Conservation (phyloP, 1,140 invertebrate genomes). For the Pantala flavescens region DNA sequence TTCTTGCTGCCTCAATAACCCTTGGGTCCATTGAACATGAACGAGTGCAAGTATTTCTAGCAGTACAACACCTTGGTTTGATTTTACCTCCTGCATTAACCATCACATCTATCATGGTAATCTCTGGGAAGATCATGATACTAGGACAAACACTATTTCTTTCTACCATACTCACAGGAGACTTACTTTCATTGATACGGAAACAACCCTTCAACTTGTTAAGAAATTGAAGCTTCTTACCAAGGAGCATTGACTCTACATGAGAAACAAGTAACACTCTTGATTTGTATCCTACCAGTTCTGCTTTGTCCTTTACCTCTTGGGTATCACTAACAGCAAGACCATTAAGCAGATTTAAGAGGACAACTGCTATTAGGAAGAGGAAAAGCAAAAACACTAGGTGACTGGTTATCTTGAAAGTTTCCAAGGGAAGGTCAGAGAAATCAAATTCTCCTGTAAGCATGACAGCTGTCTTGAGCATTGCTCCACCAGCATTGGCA, state of each 20-base stretch:
- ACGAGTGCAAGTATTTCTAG: not conserved
- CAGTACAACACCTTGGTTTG: not conserved
- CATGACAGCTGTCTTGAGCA: conserved; percentile 75
- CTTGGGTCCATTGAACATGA: not conserved
- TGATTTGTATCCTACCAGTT: conserved; percentile 35
- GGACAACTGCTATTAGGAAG: conserved; percentile 65
- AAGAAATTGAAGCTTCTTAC: not conserved
- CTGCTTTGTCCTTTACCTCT: conserved; percentile 61
- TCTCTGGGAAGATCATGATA: not conserved
- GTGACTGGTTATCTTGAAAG: conserved; percentile 53
- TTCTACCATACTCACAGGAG: not conserved
- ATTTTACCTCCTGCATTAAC: not conserved
- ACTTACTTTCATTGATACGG: not conserved
- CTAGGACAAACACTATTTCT: not conserved
- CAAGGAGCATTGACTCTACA: not conserved
- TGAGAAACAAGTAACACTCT: not conserved
- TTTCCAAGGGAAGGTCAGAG: conserved; percentile 56
- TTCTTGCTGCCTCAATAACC: not conserved
- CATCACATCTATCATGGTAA: not conserved
- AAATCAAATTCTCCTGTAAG: conserved; percentile 74
- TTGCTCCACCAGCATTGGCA: conserved; percentile 50
- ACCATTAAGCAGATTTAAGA: conserved; percentile 71
- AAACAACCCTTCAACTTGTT: not conserved
- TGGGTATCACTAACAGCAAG: conserved; percentile 69
- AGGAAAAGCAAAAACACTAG: conserved; percentile 66